Conservation (phyloP, 1,140 invertebrate genomes). For the Atta texana region DNA sequence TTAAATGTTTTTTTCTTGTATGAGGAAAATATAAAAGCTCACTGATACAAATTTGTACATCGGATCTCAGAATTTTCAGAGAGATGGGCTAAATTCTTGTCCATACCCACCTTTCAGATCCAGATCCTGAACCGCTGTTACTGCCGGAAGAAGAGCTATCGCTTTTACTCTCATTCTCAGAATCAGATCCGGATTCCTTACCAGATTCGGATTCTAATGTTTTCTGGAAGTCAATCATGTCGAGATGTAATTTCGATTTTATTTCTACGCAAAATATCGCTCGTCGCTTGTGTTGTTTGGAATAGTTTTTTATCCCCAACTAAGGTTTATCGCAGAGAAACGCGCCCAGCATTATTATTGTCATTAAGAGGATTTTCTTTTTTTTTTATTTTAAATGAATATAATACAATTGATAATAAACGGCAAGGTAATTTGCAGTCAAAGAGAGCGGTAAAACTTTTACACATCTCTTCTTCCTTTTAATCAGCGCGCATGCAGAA, state of each 20-base stretch:
- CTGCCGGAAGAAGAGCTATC: constrained; percentile 88
- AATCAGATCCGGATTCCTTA: constrained; percentile 89
- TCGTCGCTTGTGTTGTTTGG: constrained; percentile 77
- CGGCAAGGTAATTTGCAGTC: background rate
- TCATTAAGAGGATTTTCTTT: background rate
- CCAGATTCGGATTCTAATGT: constrained; percentile 88
- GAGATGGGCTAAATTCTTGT: constrained; percentile 7
- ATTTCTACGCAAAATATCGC: constrained; percentile 14
- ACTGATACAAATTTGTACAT: constrained; percentile 24
- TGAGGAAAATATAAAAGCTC: background rate
- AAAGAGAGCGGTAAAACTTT: constrained; percentile 11
- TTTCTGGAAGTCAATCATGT: constrained; percentile 86
- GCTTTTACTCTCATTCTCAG: constrained; percentile 88
- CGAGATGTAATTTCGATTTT: constrained; percentile 41
- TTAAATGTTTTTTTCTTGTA: background rate
- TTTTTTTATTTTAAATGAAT: background rate
- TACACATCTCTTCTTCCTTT: background rate
- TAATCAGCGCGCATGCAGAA: background rate
- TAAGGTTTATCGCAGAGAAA: background rate
- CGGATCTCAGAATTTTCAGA: constrained; percentile 58
- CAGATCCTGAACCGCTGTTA: constrained; percentile 87
- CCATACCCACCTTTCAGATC: constrained; percentile 87
- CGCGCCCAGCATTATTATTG: background rate
- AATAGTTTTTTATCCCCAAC: constrained; percentile 66
- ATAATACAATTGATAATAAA: background rate